phyloP scores from a whole-genome alignment of 1,140 invertebrate genomes.

The Eriosoma lanigerum region DNA sequence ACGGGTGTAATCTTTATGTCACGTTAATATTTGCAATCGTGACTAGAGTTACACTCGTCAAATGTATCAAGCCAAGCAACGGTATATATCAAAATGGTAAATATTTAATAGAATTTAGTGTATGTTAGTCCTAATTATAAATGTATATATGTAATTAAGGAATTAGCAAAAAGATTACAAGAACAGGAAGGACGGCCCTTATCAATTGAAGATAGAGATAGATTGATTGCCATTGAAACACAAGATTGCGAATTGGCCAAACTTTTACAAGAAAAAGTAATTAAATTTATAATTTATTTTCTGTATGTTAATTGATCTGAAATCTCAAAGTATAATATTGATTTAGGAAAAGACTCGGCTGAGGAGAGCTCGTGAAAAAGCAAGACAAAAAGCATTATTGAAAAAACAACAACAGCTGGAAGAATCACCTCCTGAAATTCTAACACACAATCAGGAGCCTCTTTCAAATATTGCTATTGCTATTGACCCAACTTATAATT shows the following conservation, averaged over 20 bases:
- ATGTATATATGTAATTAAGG: conserved; percentile 59
- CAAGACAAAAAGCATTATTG: conserved; percentile 68
- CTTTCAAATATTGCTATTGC: conserved; percentile 64
- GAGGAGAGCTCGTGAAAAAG: conserved; percentile 67
- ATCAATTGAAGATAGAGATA: conserved; percentile 68
- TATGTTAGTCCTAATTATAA: background rate
- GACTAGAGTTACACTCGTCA: conserved; percentile 62
- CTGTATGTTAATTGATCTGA: background rate
- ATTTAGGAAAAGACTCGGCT: conserved; percentile 69
- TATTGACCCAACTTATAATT: conserved; percentile 64
- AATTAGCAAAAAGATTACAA: conserved; percentile 68
- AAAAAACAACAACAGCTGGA: conserved; percentile 61
- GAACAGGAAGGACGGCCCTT: conserved; percentile 65
- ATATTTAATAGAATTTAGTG: background rate
- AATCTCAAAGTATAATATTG: background rate
- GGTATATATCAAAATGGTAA: background rate
- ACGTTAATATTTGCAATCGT: conserved; percentile 56
- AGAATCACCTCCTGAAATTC: conserved; percentile 55
- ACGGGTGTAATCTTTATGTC: conserved; percentile 58
- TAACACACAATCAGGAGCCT: background rate
- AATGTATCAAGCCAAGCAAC: conserved; percentile 39
- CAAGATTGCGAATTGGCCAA: conserved; percentile 88
- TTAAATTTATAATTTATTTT: conserved; percentile 27
- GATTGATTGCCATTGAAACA: conserved; percentile 81
- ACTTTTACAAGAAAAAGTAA: conserved; percentile 81